These are phyloP conservation scores for Manis pentadactyla DNA, from an alignment of 2,797 vertebrate genomes.

Conservation along the genomic window DNA sequence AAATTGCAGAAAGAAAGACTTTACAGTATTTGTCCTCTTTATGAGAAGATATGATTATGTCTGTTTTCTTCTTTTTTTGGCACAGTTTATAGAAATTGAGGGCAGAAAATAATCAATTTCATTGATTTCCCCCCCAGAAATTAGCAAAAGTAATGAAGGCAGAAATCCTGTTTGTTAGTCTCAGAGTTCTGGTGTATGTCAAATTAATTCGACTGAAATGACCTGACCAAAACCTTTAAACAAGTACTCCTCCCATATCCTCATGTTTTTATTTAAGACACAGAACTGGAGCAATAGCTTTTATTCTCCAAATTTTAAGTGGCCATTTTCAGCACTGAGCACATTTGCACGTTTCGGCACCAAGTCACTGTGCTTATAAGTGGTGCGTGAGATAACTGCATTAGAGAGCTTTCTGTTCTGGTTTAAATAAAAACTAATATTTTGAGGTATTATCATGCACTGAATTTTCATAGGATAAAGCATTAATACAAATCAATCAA, in stretches of 20 bases:
- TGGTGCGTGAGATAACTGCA: slow-evolving; percentile 37
- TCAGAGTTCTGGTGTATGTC: slow-evolving; percentile 46
- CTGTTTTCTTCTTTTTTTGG: slow-evolving; percentile 30
- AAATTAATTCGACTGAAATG: slow-evolving; percentile 31
- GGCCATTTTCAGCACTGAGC: neutral
- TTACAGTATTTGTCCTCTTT: neutral
- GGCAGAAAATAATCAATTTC: neutral
- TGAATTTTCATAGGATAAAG: slow-evolving; percentile 57
- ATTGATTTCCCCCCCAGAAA: neutral
- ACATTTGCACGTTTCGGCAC: slow-evolving; percentile 48
- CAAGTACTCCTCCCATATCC: neutral
- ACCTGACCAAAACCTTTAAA: slow-evolving; percentile 21
- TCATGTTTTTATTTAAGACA: slow-evolving; percentile 58
- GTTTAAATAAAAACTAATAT: slow-evolving; percentile 68
- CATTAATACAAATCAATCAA: slow-evolving; percentile 38
- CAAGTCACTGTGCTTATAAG: neutral
- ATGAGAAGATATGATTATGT: neutral
- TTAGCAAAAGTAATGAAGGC: neutral
- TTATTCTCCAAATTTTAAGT: neutral
- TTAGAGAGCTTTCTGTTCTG: slow-evolving; percentile 54
- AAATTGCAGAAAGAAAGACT: neutral
- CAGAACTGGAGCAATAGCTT: neutral
- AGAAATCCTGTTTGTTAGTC: slow-evolving; percentile 47
- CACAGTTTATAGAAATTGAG: neutral
- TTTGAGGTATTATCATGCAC: slow-evolving; percentile 9